Percentiles rank a stretch among this genome's conserved stretches.
Evolutionary conservation across 2,888 invertebrate genomes (phyloP).

Genomic region (Aspidapion aeneum): DNA sequence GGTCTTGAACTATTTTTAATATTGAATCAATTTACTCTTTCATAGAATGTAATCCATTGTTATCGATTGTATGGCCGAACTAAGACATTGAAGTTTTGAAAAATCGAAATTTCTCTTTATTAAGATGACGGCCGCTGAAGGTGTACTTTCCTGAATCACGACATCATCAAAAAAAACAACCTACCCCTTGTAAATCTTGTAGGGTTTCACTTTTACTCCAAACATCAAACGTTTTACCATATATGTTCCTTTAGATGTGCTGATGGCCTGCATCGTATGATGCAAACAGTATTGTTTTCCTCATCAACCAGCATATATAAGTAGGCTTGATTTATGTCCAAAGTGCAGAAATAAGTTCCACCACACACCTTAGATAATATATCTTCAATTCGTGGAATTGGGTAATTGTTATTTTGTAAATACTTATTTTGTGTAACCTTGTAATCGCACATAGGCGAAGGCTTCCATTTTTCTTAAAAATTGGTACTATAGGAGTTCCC

Average conservation of each 20-base stretch:
- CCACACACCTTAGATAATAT: neutral
- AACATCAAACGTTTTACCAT: neutral
- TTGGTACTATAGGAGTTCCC: neutral
- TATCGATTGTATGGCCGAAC: no score
- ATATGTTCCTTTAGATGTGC: neutral
- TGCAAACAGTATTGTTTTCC: neutral
- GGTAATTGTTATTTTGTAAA: neutral
- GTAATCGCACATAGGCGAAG: neutral
- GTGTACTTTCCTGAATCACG: no score
- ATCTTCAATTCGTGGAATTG: neutral
- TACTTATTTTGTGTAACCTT: neutral
- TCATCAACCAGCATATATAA: neutral
- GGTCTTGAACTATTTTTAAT: no score
- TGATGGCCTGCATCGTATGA: neutral
- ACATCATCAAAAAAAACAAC: no score
- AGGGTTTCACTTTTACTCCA: neutral
- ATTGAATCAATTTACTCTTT: no score
- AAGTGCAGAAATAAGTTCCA: no score
- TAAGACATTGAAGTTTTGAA: no score
- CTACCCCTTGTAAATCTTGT: no score
- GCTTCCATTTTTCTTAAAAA: neutral
- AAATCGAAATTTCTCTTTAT: no score
- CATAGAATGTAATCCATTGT: no score
- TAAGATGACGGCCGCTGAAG: no score
- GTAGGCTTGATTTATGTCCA: neutral